A percentile compares a stretch with the other conserved stretches of the same genome.
Conservation (phyloP, 2,113 vertebrate genomes). For the Phylloscopus trochiloides region DNA sequence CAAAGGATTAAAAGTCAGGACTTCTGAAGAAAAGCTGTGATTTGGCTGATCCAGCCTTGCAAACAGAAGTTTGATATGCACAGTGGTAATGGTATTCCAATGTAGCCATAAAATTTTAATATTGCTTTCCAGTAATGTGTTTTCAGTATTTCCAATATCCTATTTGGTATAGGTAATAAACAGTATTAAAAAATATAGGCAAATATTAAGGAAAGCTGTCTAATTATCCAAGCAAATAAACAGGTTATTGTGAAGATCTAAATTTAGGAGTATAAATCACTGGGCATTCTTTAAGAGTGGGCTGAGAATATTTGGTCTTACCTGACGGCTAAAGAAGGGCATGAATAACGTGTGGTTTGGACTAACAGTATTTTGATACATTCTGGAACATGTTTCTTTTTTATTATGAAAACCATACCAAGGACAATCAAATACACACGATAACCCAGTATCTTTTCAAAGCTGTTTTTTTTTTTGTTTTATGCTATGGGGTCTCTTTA, state of each 20-base stretch:
- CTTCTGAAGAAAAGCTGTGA: neutral
- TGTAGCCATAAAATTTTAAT: neutral
- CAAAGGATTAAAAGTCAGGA: neutral
- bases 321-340: neutral
- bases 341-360: neutral
- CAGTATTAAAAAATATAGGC: neutral
- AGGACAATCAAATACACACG: neutral
- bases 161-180: neutral
- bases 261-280: neutral
- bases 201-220: neutral
- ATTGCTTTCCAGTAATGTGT: neutral
- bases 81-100: rapidly evolving
- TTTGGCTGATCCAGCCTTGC: neutral
- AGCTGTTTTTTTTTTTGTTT: neutral
- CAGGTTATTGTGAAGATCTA: neutral
- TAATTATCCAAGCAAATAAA: neutral
- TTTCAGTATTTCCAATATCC: neutral
- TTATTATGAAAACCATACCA: neutral
- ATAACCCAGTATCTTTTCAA: neutral
- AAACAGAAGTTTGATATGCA: neutral
- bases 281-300: neutral
- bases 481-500: neutral
- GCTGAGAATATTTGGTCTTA: neutral
- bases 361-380: neutral
- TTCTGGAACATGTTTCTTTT: neutral